These are phyloP conservation scores for Amphipoea oculea DNA, from an alignment of 2,888 invertebrate genomes.

Conservation along the genomic window DNA sequence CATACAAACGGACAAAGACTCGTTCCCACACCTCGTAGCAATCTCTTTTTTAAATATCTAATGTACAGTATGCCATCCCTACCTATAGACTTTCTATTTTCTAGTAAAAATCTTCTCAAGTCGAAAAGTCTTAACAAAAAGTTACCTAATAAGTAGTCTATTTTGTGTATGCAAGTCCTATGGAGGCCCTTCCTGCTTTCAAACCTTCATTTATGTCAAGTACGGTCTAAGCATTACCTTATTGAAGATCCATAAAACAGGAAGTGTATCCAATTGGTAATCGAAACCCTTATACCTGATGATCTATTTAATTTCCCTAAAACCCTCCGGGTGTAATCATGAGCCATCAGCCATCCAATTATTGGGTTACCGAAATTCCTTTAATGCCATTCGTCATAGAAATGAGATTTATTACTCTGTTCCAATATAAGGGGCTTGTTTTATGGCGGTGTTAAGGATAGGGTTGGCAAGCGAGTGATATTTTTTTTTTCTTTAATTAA, in stretches of 20 bases:
- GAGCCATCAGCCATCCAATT: constrained; percentile 64
- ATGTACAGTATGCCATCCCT: too few relatives aligned
- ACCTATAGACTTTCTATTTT: too few relatives aligned
- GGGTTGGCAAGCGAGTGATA: constrained; percentile 26
- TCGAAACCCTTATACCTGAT: constrained; percentile 60
- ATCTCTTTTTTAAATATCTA: too few relatives aligned
- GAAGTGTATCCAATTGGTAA: constrained; percentile 79
- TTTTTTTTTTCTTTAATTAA: constrained; percentile 33
- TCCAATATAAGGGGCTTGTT: constrained; percentile 72
- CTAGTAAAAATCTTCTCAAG: too few relatives aligned
- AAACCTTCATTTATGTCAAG: constrained; percentile 28
- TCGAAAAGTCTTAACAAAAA: too few relatives aligned
- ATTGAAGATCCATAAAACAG: constrained; percentile 66
- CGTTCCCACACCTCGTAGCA: not conserved
- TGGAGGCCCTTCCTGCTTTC: constrained; percentile 14
- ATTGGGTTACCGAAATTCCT: constrained; percentile 71
- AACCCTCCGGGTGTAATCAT: constrained; percentile 69
- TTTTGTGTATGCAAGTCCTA: constrained; percentile 15
- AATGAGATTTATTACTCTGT: constrained; percentile 75
- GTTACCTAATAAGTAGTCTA: not conserved
- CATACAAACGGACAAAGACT: not conserved
- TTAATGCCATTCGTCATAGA: constrained; percentile 75
- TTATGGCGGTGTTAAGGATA: constrained; percentile 62
- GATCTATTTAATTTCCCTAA: constrained; percentile 67
- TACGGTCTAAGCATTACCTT: constrained; percentile 16